Evolutionary conservation across 2,113 vertebrate genomes (phyloP).

Genomic region (Gnathonemus longibarbis): DNA sequence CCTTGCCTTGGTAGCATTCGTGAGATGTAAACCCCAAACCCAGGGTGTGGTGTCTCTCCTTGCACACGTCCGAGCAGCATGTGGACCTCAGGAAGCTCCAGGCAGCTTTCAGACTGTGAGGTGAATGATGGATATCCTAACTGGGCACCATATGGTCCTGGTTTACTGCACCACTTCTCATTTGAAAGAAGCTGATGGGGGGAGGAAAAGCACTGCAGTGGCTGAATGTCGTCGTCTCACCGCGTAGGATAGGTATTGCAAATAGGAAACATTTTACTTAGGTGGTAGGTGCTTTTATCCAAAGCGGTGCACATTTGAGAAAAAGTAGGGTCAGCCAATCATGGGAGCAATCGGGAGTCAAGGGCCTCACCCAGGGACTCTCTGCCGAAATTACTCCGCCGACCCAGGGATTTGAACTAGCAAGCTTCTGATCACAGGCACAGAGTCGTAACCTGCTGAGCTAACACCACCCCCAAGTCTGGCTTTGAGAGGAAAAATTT

Average conservation of each 20-base stretch:
- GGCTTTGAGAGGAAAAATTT: constrained; percentile 5
- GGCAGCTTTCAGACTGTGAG: not conserved
- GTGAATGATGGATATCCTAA: not conserved
- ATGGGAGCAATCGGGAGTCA: not conserved
- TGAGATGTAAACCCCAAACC: not conserved
- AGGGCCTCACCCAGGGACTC: not conserved
- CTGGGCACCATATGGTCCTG: constrained; percentile 34
- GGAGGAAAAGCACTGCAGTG: constrained; percentile 7
- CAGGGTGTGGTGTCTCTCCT: not conserved
- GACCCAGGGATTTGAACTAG: not conserved
- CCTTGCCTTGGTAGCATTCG: not conserved
- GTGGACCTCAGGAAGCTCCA: not conserved
- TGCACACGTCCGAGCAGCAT: not conserved
- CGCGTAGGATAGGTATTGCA: constrained; percentile 37
- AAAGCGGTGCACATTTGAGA: not conserved
- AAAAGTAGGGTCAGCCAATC: not conserved
- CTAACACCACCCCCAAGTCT: not conserved
- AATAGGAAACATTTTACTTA: constrained; percentile 33
- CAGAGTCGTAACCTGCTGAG: not conserved
- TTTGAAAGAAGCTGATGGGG: constrained; percentile 30
- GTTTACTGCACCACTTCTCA: constrained; percentile 34
- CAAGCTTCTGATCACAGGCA: not conserved
- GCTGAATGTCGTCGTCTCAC: constrained; percentile 38
- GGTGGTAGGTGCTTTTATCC: not conserved
- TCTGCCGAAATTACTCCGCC: not conserved